phyloP scores from a whole-genome alignment of 2,888 invertebrate species.

The Helobdella robusta region DNA sequence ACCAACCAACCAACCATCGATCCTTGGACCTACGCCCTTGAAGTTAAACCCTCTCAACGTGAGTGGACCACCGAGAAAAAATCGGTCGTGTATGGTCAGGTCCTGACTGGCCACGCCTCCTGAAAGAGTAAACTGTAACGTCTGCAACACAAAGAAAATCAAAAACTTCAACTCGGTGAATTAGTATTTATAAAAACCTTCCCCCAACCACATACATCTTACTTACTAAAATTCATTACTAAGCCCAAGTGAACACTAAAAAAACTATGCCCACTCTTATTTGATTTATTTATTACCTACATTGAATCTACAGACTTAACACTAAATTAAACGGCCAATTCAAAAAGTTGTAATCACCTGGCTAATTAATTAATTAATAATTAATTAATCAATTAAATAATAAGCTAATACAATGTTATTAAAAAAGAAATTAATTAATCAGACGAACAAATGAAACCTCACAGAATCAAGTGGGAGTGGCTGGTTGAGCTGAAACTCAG shows the following conservation, averaged over 20 bases:
- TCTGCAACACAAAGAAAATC: conserved; percentile 52
- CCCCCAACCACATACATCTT: no score
- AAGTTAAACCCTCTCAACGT: conserved; percentile 76
- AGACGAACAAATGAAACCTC: conserved; percentile 40
- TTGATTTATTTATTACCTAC: no score
- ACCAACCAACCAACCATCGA: conserved; percentile 57
- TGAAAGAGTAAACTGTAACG: conserved; percentile 62
- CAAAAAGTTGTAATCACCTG: neutral
- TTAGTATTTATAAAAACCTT: no score
- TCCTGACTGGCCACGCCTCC: conserved; percentile 59
- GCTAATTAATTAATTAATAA: conserved; percentile 12
- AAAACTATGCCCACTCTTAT: no score
- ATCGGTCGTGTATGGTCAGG: conserved; percentile 58
- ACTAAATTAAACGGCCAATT: no score
- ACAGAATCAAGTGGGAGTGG: conserved; percentile 58
- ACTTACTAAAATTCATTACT: no score
- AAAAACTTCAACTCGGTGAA: neutral
- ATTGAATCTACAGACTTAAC: no score
- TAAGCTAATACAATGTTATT: conserved; percentile 1
- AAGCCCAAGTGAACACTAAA: no score
- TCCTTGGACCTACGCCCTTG: conserved; percentile 75
- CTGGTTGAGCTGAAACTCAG: conserved; percentile 63
- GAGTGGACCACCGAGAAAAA: conserved; percentile 80
- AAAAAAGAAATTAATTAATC: neutral
- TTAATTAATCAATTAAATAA: neutral